Evolutionary conservation across 1,140 invertebrate genomes (phyloP).

Genomic region (Leptopilina boulardi): DNA sequence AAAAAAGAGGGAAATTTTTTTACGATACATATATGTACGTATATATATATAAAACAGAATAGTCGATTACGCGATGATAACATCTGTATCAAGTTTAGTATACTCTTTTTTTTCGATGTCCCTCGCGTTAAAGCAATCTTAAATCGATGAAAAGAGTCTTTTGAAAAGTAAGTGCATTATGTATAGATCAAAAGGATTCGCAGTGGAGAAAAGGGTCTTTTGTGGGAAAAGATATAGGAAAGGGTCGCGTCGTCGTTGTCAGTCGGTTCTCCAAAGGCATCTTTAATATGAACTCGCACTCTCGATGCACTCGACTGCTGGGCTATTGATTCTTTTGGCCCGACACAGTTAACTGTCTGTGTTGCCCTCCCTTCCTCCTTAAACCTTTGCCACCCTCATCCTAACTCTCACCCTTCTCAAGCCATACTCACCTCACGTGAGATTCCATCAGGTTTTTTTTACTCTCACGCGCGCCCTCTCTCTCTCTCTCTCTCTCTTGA

Average conservation of each 20-base stretch:
- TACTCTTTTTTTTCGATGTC: not conserved
- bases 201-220: slow-evolving; percentile 14
- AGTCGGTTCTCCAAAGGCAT: slow-evolving; percentile 16
- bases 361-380: not conserved
- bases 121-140: not conserved
- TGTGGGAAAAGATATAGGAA: not conserved
- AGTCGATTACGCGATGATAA: not conserved
- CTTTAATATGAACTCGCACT: slow-evolving; percentile 31
- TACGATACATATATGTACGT: not conserved
- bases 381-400: not conserved
- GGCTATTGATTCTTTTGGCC: slow-evolving; percentile 31
- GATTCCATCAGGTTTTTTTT: slow-evolving; percentile 27
- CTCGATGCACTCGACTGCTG: slow-evolving; percentile 26
- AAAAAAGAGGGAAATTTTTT: too few relatives aligned
- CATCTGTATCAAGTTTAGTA: not conserved
- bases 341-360: slow-evolving; percentile 32
- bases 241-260: too few relatives aligned
- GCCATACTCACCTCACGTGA: slow-evolving; percentile 19
- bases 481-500: not conserved
- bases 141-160: slow-evolving; percentile 17
- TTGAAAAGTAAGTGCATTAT: slow-evolving; percentile 22
- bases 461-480: not conserved
- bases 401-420: slow-evolving; percentile 16
- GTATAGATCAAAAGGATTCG: not conserved
- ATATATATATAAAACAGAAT: not conserved